phyloP scores from a whole-genome alignment of 2,797 vertebrate genomes.

The Clarias fuscus region DNA sequence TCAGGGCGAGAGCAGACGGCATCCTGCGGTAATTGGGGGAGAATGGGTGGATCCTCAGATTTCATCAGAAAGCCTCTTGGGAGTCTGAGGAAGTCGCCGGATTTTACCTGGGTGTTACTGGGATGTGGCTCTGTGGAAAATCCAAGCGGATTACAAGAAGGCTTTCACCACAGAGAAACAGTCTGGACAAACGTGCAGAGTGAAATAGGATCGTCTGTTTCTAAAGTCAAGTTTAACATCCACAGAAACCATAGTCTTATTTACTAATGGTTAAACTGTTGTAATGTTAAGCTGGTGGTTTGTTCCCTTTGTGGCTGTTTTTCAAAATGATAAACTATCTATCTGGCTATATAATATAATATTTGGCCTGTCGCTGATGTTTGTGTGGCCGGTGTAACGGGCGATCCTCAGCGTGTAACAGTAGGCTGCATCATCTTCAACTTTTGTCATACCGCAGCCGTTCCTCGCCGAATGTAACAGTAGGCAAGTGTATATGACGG shows the following conservation, averaged over 20 bases:
- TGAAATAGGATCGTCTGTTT: not conserved
- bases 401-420: no score
- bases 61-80: conserved; percentile 22
- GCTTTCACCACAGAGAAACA: not conserved
- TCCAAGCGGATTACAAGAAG: not conserved
- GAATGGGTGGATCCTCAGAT: conserved; percentile 28
- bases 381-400: no score
- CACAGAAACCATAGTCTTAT: not conserved
- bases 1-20: conserved; percentile 1
- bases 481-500: no score
- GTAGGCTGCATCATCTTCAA: no score
- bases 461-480: no score
- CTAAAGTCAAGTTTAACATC: no score
- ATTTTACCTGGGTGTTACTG: conserved; percentile 16
- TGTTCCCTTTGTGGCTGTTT: not conserved
- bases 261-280: not conserved
- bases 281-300: not conserved
- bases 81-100: conserved; percentile 13
- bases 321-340: not conserved
- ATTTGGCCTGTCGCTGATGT: no score
- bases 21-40: not conserved
- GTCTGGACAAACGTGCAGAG: not conserved
- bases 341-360: no score
- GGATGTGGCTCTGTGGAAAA: not conserved
- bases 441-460: no score